phyloP scores from a whole-genome alignment of 2,113 vertebrate species.

The Craseonycteris thonglongyai region DNA sequence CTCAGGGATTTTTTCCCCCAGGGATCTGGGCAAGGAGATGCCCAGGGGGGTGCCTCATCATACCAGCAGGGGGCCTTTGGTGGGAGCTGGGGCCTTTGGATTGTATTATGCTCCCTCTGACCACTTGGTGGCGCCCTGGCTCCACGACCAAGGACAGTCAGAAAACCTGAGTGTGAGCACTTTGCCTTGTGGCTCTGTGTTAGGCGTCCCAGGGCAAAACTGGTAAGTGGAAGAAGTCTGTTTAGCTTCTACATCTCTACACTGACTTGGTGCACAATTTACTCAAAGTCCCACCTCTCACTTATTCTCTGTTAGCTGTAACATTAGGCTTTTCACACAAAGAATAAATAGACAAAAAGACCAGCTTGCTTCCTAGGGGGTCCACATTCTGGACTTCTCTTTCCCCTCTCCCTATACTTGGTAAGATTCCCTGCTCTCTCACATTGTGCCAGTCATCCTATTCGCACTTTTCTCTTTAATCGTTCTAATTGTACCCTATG shows the following conservation, averaged over 20 bases:
- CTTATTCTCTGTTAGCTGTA: background rate
- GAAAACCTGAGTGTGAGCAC: accelerated
- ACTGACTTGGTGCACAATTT: background rate
- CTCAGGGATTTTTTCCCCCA: background rate
- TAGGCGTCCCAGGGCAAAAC: background rate
- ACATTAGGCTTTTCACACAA: background rate
- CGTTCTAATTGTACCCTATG: background rate
- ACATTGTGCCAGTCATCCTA: background rate
- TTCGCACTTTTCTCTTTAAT: background rate
- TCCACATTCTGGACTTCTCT: background rate
- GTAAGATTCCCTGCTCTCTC: background rate
- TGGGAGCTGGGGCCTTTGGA: accelerated
- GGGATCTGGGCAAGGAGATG: background rate
- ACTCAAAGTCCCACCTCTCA: background rate
- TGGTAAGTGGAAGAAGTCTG: background rate
- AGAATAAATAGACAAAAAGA: background rate
- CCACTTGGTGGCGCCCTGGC: conserved; percentile 50
- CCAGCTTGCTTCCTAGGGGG: background rate
- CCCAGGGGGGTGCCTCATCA: accelerated
- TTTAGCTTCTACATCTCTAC: background rate
- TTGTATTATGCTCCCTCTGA: background rate
- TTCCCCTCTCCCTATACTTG: accelerated
- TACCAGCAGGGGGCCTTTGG: background rate
- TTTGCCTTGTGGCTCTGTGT: background rate
- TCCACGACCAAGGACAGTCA: background rate